Percentiles rank a stretch among this genome's conserved stretches.
Evolutionary conservation across 2,113 vertebrate species (phyloP).

Genomic region (Falcunculus frontatus): DNA sequence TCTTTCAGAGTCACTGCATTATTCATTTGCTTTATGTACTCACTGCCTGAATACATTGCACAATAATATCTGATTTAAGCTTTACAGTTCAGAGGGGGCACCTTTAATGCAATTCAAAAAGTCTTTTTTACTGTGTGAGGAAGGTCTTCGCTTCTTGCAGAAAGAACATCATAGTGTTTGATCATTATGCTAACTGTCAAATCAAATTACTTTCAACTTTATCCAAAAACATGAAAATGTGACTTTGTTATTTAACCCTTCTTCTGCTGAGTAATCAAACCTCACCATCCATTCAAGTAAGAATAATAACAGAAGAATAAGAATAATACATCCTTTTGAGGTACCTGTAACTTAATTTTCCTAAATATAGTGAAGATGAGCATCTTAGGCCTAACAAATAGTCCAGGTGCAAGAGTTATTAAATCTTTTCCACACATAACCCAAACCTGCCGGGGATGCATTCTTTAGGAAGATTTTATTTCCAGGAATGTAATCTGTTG

Average conservation of each 20-base stretch:
- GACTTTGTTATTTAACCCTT: not conserved
- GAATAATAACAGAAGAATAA: not conserved
- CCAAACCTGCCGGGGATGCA: not conserved
- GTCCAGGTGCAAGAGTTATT: not conserved
- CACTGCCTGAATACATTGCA: not conserved
- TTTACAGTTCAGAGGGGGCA: not conserved
- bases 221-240: not conserved
- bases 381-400: not conserved
- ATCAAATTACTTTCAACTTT: not conserved
- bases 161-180: not conserved
- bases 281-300: not conserved
- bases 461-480: not conserved
- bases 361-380: not conserved
- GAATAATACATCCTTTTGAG: not conserved
- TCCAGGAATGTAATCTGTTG: not conserved
- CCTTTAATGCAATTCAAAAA: not conserved
- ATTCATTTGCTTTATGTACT: not conserved
- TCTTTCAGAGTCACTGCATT: not conserved
- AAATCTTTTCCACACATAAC: not conserved
- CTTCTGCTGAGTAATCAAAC: not conserved
- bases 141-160: not conserved
- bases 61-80: not conserved
- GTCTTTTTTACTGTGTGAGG: not conserved
- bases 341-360: not conserved
- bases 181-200: not conserved